Base-by-base conservation (phyloP, 2,888 invertebrate genomes). In the Dichetophora obliterata region DNA sequence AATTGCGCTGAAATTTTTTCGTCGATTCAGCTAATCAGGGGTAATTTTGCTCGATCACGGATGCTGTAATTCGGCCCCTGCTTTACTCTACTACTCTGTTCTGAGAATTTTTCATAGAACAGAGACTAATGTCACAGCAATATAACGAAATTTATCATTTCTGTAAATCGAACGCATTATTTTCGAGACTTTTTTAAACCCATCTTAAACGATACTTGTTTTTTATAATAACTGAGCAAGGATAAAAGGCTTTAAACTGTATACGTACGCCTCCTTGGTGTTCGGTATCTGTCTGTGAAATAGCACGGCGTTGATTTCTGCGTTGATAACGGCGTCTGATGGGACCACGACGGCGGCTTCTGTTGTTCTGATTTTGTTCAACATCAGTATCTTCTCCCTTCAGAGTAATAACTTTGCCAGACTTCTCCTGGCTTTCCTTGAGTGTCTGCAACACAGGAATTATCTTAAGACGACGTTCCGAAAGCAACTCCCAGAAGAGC, bases 401-500 rank as follows among this genome's bases (percentile, higher is more conserved):
- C 83, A 95, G 88, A 0, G 90, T 89, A 80, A 94, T 92, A 2
- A 91, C 89, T 76, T 92, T 92, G 0, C 93, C 94, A 52, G 91
- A 93, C 93, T 92, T 91, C 90, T 94, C 92, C 83, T 93, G 92
- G 78, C 91, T 91, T 75, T 93, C 92, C 79, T 93, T 91, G 68
- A 96, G 90, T 79, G 92, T 91, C 80, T 93, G 92, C 79, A 96
- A 90, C 73, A 95, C 91, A 8, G 95, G 94, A 90, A 95, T 93
- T 73, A 93, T 91, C 83, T 92, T 92, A 27, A 96, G 87, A 79
- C 94, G 93, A 71, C 94, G 92, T 82, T 92, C 91, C 43, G 94
- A 94, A 74, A 96, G 90, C 80, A 95, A 87, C 81, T 93, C 92
- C 96, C 96, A 96, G 84, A 94, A 91, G 54, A 96, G 92, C n/a